Conservation (phyloP, 2,888 invertebrate genomes). For the Lacanobia oleracea region DNA sequence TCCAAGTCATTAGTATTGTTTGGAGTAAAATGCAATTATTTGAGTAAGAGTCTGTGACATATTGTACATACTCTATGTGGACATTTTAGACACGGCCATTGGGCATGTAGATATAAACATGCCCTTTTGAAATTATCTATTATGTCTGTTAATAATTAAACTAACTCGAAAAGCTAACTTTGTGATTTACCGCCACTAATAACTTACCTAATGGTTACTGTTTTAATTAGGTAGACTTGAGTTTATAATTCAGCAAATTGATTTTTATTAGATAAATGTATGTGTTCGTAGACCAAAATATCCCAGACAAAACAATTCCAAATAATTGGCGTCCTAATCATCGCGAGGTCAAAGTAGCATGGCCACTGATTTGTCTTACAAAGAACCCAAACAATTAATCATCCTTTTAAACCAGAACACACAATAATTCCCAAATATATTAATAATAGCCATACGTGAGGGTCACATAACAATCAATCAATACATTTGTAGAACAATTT, state of each 20-base stretch:
- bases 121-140: constrained; percentile 1
- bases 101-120: constrained; percentile 16
- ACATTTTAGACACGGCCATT: constrained; percentile 18
- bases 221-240: not conserved
- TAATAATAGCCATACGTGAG: constrained; percentile 39
- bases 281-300: too few relatives aligned
- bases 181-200: not conserved
- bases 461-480: constrained; percentile 60
- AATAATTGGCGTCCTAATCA: not conserved
- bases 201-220: not conserved
- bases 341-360: constrained; percentile 14
- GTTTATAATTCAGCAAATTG: not conserved
- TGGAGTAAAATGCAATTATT: constrained; percentile 7
- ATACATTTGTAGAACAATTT: constrained; percentile 54
- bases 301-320: not conserved
- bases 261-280: not conserved
- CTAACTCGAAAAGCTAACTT: not conserved
- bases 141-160: constrained; percentile 8
- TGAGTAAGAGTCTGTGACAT: not conserved
- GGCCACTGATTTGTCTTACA: constrained; percentile 27
- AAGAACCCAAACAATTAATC: constrained; percentile 36
- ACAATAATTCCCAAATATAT: constrained; percentile 38
- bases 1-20: not conserved
- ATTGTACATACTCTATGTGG: not conserved
- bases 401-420: constrained; percentile 36